Conservation (phyloP, 2,797 vertebrate genomes). For the Paguma larvata region DNA sequence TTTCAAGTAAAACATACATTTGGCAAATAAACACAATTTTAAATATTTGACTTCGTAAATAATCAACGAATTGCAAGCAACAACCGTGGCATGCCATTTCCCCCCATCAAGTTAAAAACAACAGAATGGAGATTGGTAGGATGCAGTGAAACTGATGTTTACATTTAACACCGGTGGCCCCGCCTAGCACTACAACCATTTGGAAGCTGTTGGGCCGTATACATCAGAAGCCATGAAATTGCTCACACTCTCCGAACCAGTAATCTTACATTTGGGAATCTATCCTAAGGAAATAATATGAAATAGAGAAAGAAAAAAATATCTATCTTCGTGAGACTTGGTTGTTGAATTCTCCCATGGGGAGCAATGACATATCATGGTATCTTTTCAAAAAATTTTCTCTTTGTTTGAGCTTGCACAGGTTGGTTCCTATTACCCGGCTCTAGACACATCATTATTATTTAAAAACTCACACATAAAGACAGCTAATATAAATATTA, state of each 20-base stretch:
- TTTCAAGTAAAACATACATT: not conserved
- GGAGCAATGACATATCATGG: not conserved
- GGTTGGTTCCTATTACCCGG: not conserved
- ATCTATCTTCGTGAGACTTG: not conserved
- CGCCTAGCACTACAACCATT: not conserved
- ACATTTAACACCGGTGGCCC: not conserved
- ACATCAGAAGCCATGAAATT: constrained; percentile 6
- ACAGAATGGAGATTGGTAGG: not conserved
- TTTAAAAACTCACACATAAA: constrained; percentile 16
- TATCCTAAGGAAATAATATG: constrained; percentile 54
- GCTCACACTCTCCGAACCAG: constrained; percentile 41
- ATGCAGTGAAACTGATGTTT: not conserved
- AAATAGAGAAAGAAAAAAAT: not conserved
- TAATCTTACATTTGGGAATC: constrained; percentile 16
- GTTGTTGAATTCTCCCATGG: constrained; percentile 20
- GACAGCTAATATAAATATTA: constrained; percentile 44
- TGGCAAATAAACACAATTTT: constrained; percentile 20
- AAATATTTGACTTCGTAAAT: constrained; percentile 26
- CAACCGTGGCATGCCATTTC: not conserved
- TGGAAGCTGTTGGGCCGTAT: not conserved
- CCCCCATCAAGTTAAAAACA: not conserved
- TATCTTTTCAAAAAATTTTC: constrained; percentile 13
- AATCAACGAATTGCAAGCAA: constrained; percentile 6
- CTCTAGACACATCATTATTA: not conserved
- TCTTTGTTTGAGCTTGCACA: constrained; percentile 31